Evolutionary conservation across 2,888 invertebrate genomes (phyloP), one percentile per base, ranked within the genome.

Genomic region (Hypercompe scribonia): DNA sequence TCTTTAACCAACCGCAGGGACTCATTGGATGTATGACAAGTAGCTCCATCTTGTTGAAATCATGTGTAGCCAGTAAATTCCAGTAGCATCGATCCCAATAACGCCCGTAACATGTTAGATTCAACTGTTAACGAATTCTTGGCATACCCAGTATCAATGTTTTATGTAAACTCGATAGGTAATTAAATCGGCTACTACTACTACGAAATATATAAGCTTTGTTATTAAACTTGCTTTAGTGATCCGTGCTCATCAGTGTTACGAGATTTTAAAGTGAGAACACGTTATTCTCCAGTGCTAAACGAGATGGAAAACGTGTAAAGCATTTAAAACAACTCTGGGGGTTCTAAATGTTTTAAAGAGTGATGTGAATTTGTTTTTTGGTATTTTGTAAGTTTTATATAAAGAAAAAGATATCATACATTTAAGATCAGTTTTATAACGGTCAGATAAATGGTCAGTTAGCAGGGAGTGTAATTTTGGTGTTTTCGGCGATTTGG

Each of bases 261-360:
- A 28, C 58, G 58, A 58, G n/a, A 58, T 58, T 58, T 13, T 13
- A 58, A 15, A 28, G 28, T 28, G 28, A 28, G 58, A 58, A 58
- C 58, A 58, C 58, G 58, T 28, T 58, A 28, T 58, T 58, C 13
- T 58, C 15, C 58, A 28, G 58, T n/a, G 58, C 28, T 58, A 28
- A 58, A 58, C 58, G 58, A 28, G 58, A 58, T 58, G 58, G 58
- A 58, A 58, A 28, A 28, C 58, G 58, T 58, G 58, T 58, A 28
- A 58, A 28, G 58, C 58, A 58, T 58, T 58, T 15, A 58, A 58
- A 28, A 28, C 11, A 4, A 28, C 13, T 10, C 58, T 36, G 34
- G 28, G 58, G 36, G 36, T 33, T n/a, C 15, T 42, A 58, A 58
- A 13, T 58, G 28, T 54, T 28, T 28, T 28, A 58, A 13, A 28